phyloP scores from a whole-genome alignment of 2,113 vertebrate genomes.

The Datnioides undecimradiatus region DNA sequence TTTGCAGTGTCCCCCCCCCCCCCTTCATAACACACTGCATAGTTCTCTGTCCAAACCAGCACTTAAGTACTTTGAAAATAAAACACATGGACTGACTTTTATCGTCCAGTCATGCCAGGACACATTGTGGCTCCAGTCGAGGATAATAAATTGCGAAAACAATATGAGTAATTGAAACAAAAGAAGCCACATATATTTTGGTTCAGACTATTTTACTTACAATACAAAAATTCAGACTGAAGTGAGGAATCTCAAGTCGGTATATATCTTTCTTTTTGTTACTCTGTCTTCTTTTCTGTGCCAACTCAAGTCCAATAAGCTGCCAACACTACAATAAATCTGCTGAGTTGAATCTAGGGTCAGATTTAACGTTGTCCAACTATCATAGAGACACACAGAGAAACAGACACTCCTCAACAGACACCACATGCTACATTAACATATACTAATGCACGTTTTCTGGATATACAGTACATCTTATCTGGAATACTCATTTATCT shows the following conservation, averaged over 20 bases:
- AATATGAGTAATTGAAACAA: not conserved
- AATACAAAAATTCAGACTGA: not conserved
- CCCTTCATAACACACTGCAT: not conserved
- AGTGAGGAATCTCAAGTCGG: not conserved
- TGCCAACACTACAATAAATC: not conserved
- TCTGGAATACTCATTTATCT: too few species aligned
- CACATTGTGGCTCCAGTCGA: not conserved
- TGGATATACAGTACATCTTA: too few species aligned
- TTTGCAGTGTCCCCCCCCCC: too few species aligned
- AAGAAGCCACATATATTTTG: not conserved
- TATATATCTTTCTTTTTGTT: not conserved
- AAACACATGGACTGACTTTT: not conserved
- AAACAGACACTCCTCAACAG: too few species aligned
- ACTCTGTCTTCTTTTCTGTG: not conserved
- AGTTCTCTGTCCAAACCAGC: not conserved
- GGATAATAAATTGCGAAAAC: not conserved
- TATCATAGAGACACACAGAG: not conserved
- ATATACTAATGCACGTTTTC: too few species aligned
- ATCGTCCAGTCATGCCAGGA: not conserved
- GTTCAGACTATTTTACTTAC: not conserved
- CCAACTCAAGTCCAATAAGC: not conserved
- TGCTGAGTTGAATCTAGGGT: not conserved
- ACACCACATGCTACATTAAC: too few species aligned
- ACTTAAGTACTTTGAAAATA: not conserved
- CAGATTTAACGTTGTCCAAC: not conserved